These are phyloP conservation scores for Drosophila phalerata DNA, from an alignment of 2,888 invertebrate species.

Conservation along the genomic window DNA sequence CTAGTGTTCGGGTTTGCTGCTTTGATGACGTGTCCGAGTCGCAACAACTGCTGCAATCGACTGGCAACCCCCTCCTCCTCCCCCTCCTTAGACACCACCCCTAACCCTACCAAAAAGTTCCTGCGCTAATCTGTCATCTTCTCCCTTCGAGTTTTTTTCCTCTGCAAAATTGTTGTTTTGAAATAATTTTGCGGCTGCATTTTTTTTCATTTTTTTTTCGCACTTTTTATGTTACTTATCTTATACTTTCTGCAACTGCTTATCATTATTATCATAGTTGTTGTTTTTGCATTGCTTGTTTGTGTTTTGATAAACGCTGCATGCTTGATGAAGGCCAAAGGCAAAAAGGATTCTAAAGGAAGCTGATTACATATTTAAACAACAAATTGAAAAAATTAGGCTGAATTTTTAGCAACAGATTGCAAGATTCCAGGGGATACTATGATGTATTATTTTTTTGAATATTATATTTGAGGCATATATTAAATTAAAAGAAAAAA, in stretches of 20 bases:
- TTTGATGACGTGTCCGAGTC: conserved; percentile 61
- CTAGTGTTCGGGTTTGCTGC: conserved; percentile 44
- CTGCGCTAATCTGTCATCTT: conserved; percentile 59
- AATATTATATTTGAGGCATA: too few relatives aligned
- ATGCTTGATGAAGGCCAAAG: conserved; percentile 9
- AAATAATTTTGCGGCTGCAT: conserved; percentile 37
- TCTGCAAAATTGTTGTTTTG: conserved; percentile 35
- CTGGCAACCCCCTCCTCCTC: conserved; percentile 15
- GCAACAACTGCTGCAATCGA: conserved; percentile 57
- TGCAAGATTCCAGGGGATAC: neutral
- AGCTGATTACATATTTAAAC: conserved; percentile 1
- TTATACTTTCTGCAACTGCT: conserved; percentile 32
- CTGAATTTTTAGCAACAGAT: neutral
- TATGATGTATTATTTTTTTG: too few relatives aligned
- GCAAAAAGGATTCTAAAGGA: neutral
- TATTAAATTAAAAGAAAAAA: too few relatives aligned
- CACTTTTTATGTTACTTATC: too few relatives aligned
- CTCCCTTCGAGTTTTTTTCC: neutral
- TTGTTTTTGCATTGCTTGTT: conserved; percentile 25
- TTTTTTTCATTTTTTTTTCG: conserved; percentile 2
- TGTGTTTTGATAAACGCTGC: conserved; percentile 31
- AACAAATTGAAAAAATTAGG: neutral
- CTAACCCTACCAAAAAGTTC: conserved; percentile 27
- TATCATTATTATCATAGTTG: conserved; percentile 36
- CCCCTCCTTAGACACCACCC: neutral